Conservation (phyloP, 2,113 vertebrate genomes). For the Mustela nigripes region DNA sequence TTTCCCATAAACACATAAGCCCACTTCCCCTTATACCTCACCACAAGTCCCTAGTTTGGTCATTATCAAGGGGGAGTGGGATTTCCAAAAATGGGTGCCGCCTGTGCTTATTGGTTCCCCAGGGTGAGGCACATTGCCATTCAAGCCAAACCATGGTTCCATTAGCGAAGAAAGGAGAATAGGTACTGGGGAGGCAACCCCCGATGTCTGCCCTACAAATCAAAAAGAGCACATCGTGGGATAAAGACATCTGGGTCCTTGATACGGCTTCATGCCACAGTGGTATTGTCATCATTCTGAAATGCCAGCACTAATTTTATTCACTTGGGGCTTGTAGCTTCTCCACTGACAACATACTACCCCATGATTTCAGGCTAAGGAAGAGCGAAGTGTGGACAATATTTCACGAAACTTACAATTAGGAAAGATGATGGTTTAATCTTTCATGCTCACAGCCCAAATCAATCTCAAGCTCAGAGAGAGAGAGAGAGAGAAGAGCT, state of each 20-base stretch:
- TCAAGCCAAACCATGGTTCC: not conserved
- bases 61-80: not conserved
- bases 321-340: not conserved
- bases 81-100: too few species aligned
- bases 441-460: not conserved
- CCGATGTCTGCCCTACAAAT: not conserved
- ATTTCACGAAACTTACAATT: constrained; percentile 13
- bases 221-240: not conserved
- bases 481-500: not conserved
- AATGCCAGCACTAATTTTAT: not conserved
- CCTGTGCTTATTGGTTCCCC: not conserved
- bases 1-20: not conserved
- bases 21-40: not conserved
- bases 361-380: not conserved
- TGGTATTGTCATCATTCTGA: not conserved
- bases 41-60: not conserved
- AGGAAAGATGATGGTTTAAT: constrained; percentile 13
- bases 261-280: not conserved
- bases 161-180: not conserved
- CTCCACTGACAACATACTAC: not conserved
- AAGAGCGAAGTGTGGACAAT: not conserved
- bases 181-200: not conserved
- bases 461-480: not conserved
- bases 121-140: not conserved
- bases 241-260: not conserved